Evolutionary conservation across 2,113 vertebrate species (phyloP).

Genomic region (Plecotus auritus): DNA sequence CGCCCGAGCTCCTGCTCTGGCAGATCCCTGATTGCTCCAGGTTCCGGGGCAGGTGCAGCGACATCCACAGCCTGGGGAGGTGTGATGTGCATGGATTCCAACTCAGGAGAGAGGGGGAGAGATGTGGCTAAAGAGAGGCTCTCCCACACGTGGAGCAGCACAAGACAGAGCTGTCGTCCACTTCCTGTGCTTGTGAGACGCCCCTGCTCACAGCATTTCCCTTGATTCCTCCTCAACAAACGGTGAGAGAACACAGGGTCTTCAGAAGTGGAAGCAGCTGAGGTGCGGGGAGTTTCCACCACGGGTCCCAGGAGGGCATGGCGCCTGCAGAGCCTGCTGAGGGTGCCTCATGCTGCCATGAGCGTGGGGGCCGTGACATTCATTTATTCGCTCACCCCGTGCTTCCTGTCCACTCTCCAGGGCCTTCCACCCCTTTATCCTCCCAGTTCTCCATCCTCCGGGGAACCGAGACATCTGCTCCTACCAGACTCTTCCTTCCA

Average conservation of each 20-base stretch:
- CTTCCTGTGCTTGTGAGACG: background rate
- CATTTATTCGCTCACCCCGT: too few species aligned
- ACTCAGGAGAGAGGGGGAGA: background rate
- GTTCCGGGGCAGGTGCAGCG: too few species aligned
- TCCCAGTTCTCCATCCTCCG: too few species aligned
- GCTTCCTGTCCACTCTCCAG: too few species aligned
- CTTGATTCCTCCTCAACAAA: rapidly evolving
- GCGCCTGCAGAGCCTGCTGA: too few species aligned
- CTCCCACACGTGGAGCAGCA: rapidly evolving
- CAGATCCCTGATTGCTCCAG: rapidly evolving
- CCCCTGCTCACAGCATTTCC: too few species aligned
- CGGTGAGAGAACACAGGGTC: rapidly evolving
- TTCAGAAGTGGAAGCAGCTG: background rate
- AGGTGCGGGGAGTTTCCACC: rapidly evolving
- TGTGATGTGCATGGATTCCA: rapidly evolving
- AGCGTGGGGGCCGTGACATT: rapidly evolving
- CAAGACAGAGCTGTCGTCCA: too few species aligned
- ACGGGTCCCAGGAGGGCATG: rapidly evolving
- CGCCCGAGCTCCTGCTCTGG: rapidly evolving
- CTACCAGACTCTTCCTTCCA: too few species aligned
- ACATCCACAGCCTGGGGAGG: background rate
- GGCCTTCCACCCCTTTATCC: too few species aligned
- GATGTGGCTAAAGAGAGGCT: background rate
- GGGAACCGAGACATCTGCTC: too few species aligned
- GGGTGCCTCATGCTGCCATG: rapidly evolving